Conservation (phyloP, 2,797 vertebrate species). For the Diplodus puntazzo region DNA sequence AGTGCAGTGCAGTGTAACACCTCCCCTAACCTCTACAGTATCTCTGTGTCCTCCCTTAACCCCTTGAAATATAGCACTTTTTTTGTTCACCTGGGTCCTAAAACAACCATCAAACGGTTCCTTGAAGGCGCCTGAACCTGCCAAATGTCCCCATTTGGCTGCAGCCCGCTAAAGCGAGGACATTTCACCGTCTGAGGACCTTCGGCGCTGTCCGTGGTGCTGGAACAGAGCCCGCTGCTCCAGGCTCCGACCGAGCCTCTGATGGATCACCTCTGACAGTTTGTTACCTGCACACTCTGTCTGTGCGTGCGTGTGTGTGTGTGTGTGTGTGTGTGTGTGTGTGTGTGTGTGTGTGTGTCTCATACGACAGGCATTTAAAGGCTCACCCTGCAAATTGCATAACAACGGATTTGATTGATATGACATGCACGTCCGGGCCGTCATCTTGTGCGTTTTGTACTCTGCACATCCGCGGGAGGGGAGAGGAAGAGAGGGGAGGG, state of each 20-base stretch:
- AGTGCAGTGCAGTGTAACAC: slow-evolving; percentile 21
- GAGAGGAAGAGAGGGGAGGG: neutral
- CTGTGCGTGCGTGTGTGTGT: neutral
- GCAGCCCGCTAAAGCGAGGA: neutral
- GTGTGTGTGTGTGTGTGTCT: neutral
- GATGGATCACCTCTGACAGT: slow-evolving; percentile 30
- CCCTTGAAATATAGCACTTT: neutral
- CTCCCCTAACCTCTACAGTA: neutral
- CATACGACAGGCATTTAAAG: neutral
- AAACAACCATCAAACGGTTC: neutral
- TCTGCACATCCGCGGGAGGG: slow-evolving; percentile 26
- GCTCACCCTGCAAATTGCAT: slow-evolving; percentile 36
- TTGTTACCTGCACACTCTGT: slow-evolving; percentile 3
- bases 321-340: neutral
- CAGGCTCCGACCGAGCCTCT: slow-evolving; percentile 13
- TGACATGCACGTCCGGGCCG: slow-evolving; percentile 64
- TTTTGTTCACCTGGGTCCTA: neutral
- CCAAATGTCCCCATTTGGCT: neutral
- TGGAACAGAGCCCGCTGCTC: slow-evolving; percentile 47
- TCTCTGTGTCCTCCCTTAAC: neutral
- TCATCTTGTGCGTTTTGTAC: slow-evolving; percentile 62
- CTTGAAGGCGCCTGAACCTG: slow-evolving; percentile 3
- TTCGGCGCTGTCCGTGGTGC: slow-evolving; percentile 69
- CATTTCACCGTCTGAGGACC: neutral
- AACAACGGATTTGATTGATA: slow-evolving; percentile 62